These are phyloP conservation scores for Balanococcus diminutus DNA, from an alignment of 2,888 invertebrate species.

Conservation along the genomic window DNA sequence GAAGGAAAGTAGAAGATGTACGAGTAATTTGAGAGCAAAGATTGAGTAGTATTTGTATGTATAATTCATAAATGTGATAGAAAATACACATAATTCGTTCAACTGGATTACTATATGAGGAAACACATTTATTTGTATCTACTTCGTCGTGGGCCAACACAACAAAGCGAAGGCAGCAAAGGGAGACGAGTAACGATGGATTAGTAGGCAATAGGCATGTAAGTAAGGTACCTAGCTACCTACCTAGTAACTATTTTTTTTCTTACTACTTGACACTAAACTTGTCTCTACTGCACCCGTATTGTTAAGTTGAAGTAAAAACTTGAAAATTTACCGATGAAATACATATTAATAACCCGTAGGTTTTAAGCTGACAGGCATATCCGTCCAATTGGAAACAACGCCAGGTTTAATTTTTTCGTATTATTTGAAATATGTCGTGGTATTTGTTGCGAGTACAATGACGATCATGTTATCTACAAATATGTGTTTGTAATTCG, in stretches of 20 bases:
- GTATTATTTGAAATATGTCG: not conserved
- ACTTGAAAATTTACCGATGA: slow-evolving; percentile 4
- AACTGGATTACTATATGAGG: not conserved
- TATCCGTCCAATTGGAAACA: not conserved
- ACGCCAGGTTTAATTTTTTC: not conserved
- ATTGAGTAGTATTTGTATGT: too few relatives aligned
- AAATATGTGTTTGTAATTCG: too few relatives aligned
- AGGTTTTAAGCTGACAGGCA: not conserved
- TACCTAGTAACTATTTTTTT: too few relatives aligned
- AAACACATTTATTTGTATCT: too few relatives aligned
- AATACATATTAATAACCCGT: slow-evolving; percentile 41
- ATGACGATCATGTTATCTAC: too few relatives aligned
- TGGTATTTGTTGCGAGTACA: too few relatives aligned
- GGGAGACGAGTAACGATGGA: too few relatives aligned
- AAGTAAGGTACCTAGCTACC: not conserved
- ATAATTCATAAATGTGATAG: too few relatives aligned
- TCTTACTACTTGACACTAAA: not conserved
- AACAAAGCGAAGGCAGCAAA: not conserved
- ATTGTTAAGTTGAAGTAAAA: not conserved
- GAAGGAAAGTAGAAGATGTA: too few relatives aligned
- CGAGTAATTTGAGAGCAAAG: too few relatives aligned
- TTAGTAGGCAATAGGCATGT: not conserved
- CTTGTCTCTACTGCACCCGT: not conserved
- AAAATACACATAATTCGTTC: too few relatives aligned
- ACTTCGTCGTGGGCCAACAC: too few relatives aligned